phyloP scores from a whole-genome alignment of 64 coral and sea anemone genomes.

The Dendrophyllia cribrosa region DNA sequence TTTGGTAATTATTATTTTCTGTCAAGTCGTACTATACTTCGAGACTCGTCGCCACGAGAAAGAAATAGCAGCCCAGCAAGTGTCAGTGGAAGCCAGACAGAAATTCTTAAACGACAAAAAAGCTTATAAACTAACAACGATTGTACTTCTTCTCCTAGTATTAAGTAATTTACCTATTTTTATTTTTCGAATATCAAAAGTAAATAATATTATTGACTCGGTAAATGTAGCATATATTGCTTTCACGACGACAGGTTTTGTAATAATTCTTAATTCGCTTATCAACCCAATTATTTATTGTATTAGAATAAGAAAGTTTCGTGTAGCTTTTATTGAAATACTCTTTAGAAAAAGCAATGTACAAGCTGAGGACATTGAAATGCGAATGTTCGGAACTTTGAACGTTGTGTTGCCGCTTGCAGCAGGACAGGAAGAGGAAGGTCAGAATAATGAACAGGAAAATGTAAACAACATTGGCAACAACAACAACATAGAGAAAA shows the following conservation, averaged over 20 bases:
- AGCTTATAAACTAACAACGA: not conserved
- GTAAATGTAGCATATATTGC: not conserved
- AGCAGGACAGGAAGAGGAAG: not conserved
- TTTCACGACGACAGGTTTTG: not conserved
- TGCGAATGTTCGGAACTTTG: not conserved
- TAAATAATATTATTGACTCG: not conserved
- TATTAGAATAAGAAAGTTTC: not conserved
- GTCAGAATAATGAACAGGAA: not conserved
- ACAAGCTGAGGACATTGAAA: not conserved
- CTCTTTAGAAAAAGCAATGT: not conserved
- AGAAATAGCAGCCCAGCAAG: not conserved
- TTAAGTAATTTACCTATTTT: not conserved
- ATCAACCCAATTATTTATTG: not conserved
- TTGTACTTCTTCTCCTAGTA: not conserved
- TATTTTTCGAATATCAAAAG: not conserved
- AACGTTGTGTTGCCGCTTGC: no score
- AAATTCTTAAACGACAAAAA: not conserved
- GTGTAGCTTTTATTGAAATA: not conserved
- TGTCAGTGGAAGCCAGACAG: not conserved
- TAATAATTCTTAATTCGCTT: not conserved
- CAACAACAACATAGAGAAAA: not conserved
- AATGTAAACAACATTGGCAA: not conserved
- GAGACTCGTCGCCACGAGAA: not conserved
- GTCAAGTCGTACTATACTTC: not conserved
- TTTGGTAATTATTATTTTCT: not conserved